A percentile compares a stretch with the other conserved stretches of the same genome.
phyloP scores from a whole-genome alignment of 1,140 invertebrate genomes.

The Drosophila lini region DNA sequence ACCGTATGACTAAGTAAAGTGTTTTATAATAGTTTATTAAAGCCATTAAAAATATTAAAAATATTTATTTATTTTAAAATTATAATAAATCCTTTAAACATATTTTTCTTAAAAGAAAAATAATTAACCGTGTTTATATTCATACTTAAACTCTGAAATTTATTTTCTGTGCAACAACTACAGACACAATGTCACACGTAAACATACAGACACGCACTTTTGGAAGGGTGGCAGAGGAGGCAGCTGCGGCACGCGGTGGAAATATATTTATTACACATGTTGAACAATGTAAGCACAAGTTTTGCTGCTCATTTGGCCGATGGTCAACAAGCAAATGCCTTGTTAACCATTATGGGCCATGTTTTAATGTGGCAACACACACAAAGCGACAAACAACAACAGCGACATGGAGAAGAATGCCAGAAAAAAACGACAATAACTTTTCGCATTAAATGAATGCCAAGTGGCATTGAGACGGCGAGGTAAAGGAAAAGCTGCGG shows the following conservation, averaged over 20 bases:
- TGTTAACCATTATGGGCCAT: slow-evolving; percentile 80
- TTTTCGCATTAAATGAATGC: slow-evolving; percentile 73
- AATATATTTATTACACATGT: slow-evolving; percentile 82
- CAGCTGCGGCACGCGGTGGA: slow-evolving; percentile 17
- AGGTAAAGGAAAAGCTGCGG: slow-evolving; percentile 19
- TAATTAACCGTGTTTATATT: background rate
- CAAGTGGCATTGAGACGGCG: slow-evolving; percentile 48
- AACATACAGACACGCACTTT: slow-evolving; percentile 17
- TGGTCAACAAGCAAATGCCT: slow-evolving; percentile 80
- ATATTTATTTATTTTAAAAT: no score
- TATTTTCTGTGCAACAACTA: background rate
- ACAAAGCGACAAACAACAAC: slow-evolving; percentile 35
- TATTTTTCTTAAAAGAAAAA: background rate
- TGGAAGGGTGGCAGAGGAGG: slow-evolving; percentile 1
- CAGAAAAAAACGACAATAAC: slow-evolving; percentile 68
- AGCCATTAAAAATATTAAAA: no score
- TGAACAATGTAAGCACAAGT: slow-evolving; percentile 80
- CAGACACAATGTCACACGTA: slow-evolving; percentile 3
- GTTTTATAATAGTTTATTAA: no score
- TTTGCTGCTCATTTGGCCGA: slow-evolving; percentile 69
- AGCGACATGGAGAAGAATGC: slow-evolving; percentile 12
- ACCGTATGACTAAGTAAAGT: no score
- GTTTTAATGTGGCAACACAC: slow-evolving; percentile 75
- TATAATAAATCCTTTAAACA: background rate
- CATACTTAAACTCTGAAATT: no score